Evolutionary conservation across 92 coral and sea anemone genomes (phyloP).

Genomic region (Actinernus sp.): DNA sequence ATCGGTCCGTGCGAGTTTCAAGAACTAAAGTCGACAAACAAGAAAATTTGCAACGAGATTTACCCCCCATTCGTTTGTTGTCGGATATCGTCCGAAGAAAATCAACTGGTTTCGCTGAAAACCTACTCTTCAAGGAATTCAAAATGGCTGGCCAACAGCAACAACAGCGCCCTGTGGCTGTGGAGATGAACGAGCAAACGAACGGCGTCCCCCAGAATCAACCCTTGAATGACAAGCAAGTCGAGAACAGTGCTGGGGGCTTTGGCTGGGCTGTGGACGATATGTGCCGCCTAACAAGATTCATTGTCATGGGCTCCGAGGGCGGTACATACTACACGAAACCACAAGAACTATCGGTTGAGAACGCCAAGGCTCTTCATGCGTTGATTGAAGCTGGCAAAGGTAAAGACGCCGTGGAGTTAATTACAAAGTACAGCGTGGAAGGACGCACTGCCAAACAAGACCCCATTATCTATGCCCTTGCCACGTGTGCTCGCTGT

Average conservation of each 20-base stretch:
- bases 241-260: conserved; percentile 88
- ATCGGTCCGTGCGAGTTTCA: too few species aligned
- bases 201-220: conserved; percentile 34
- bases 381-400: conserved; percentile 73
- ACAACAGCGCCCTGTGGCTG: conserved; percentile 22
- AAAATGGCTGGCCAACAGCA: too few species aligned
- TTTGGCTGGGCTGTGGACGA: conserved; percentile 84
- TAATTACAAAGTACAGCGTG: conserved; percentile 76
- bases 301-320: conserved; percentile 92
- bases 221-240: conserved; percentile 69
- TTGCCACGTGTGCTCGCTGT: conserved; percentile 89
- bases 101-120: too few species aligned
- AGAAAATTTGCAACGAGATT: too few species aligned
- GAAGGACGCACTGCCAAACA: conserved; percentile 93
- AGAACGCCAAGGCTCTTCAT: conserved; percentile 80
- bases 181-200: conserved; percentile 43
- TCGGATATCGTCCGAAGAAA: too few species aligned
- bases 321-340: conserved; percentile 79
- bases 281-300: conserved; percentile 76
- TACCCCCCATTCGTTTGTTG: too few species aligned
- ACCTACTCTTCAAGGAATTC: too few species aligned
- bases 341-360: conserved; percentile 50
- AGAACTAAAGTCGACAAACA: too few species aligned
- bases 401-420: conserved; percentile 81
- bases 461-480: conserved; percentile 77